Evolutionary conservation across 1,140 invertebrate species (phyloP), one percentile per base, ranked within the genome.

Genomic region (Aphis craccivora): DNA sequence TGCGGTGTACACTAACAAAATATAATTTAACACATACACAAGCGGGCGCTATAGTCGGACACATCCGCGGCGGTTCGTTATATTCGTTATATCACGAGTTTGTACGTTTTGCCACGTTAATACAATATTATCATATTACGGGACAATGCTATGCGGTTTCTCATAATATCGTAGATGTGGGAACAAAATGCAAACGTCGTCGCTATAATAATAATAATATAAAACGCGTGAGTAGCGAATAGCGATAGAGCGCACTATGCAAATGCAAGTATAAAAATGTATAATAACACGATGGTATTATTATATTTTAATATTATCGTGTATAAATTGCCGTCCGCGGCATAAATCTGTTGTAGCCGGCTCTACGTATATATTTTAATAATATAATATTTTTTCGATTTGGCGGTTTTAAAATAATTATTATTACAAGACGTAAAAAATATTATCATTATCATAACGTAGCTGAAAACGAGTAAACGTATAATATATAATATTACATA

Each of bases 131-230:
- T 35, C 11, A n/a, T 35, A 76, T 76, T 76, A 83, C 81, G 81
- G 22, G 81, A 83, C 81, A 23, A 22, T n/a, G 60, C 60, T 18
- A 76, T 14, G 60, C n/a, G 5, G 53, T 53, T 53, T 81, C 7
- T 37, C n/a, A 83, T 35, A 40, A 3, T 40, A 40, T 37, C 1
- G 37, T 83, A 2, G 8, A 83, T 9, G 35, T 5, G 35, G 35
- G 35, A 81, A 83, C 20, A 23, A 22, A 22, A 37, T 9, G n/a
- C 81, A 22, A 76, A 83, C 37, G 81, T 7, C 22, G 81, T 22
- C 81, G n/a, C 76, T 81, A 37, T 83, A 83, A 83, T 81, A 81
- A 37, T 81, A 81, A 81, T 81, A 81, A 37, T 81, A 81, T 2
- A 22, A 81, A 40, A 83, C 81, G 20, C 20, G 18, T 20, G 35